Percentiles rank a stretch among this genome's conserved stretches.
These are phyloP conservation scores for Haliaeetus leucogaster DNA, from an alignment of 2,113 vertebrate species.

Conservation along the genomic window DNA sequence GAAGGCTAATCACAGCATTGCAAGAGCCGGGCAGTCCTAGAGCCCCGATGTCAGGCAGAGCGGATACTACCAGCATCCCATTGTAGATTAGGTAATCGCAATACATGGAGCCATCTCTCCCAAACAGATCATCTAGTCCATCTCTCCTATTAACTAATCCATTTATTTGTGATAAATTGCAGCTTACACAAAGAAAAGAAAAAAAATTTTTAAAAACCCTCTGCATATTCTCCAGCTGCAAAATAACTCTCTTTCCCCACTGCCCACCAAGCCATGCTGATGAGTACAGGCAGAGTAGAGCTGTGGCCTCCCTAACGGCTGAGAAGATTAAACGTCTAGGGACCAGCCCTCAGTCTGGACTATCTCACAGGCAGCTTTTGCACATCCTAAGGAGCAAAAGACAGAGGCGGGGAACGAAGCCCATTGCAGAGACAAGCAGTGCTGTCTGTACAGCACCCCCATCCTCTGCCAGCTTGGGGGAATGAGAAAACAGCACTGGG, in stretches of 20 bases:
- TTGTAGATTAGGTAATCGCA: background rate
- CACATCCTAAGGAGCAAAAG: background rate
- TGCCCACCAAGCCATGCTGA: background rate
- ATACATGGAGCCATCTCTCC: background rate
- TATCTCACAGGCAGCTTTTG: background rate
- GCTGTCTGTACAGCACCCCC: background rate
- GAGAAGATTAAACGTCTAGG: background rate
- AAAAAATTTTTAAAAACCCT: background rate
- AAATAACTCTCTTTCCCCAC: background rate
- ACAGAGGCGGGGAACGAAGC: background rate
- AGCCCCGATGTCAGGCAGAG: background rate
- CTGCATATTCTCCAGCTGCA: background rate
- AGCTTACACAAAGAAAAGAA: background rate
- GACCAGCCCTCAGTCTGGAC: background rate
- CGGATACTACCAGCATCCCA: rapidly evolving
- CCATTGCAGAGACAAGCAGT: background rate
- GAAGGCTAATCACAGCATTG: background rate
- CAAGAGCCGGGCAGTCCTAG: background rate
- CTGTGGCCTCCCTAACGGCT: background rate
- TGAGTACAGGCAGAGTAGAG: background rate
- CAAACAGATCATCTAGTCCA: background rate
- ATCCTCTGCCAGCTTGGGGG: slow-evolving; percentile 9
- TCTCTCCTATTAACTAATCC: background rate
- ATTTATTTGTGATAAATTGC: background rate
- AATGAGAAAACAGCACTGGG: slow-evolving; percentile 22